These are phyloP conservation scores for Drosophila mayri DNA, from an alignment of 1,140 invertebrate species.

Conservation along the genomic window DNA sequence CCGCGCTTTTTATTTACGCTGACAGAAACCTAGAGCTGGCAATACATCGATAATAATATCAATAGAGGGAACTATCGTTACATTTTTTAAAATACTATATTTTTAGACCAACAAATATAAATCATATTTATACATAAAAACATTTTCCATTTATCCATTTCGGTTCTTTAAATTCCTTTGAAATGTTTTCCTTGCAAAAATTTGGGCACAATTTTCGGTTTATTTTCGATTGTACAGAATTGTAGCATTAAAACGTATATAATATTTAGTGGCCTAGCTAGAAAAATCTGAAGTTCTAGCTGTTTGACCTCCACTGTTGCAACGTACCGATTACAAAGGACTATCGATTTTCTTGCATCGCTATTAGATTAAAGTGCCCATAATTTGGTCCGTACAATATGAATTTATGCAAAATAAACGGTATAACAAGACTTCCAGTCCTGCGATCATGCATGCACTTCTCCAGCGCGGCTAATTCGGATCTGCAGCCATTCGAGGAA, in stretches of 20 bases:
- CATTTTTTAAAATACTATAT: background rate
- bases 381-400: constrained; percentile 4
- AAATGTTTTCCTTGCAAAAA: too few species aligned
- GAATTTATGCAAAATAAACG: constrained; percentile 37
- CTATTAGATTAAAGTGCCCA: background rate
- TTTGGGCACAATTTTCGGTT: too few species aligned
- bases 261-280: background rate
- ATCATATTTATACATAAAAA: background rate
- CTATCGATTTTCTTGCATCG: constrained; percentile 3
- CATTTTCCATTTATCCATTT: background rate
- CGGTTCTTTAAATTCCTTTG: too few species aligned
- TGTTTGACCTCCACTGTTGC: background rate
- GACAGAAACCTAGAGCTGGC: background rate
- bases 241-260: background rate
- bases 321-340: background rate
- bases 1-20: constrained; percentile 7
- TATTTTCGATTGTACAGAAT: too few species aligned
- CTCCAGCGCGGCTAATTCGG: constrained; percentile 29
- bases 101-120: too few species aligned
- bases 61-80: background rate
- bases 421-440: background rate
- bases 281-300: background rate
- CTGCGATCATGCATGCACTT: constrained; percentile 20
- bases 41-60: background rate
- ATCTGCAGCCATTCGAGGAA: constrained; percentile 40